Conservation (phyloP, 2,888 invertebrate genomes). For the Ochropacha duplaris region DNA sequence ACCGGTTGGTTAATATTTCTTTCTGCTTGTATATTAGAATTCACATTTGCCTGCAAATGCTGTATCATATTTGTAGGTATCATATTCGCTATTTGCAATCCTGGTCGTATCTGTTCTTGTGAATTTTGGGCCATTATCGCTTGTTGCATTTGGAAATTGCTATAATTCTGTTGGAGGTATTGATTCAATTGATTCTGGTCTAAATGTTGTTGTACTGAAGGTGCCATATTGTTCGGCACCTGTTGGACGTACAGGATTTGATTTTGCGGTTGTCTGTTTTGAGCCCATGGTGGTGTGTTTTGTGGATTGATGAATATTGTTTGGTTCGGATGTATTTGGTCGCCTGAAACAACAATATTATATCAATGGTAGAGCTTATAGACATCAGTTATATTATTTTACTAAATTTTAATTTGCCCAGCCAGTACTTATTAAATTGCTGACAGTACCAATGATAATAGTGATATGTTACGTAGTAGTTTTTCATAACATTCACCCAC, state of each 20-base stretch:
- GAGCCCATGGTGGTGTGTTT: conserved; percentile 74
- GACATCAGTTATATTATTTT: no score
- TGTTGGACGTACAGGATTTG: conserved; percentile 71
- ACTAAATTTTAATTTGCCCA: no score
- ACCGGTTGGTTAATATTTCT: conserved; percentile 22
- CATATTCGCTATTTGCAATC: conserved; percentile 41
- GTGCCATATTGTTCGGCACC: conserved; percentile 57
- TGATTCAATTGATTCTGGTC: conserved; percentile 65
- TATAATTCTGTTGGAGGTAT: conserved; percentile 63
- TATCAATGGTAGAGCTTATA: neutral
- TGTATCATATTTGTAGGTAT: conserved; percentile 39
- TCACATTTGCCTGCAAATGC: conserved; percentile 31
- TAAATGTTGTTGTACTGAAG: conserved; percentile 54
- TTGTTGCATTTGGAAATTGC: conserved; percentile 53
- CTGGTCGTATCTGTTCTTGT: conserved; percentile 38
- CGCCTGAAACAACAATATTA: conserved; percentile 50
- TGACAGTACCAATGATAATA: no score
- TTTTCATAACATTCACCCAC: no score
- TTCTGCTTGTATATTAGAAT: conserved; percentile 18
- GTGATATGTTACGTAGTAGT: no score
- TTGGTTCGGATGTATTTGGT: conserved; percentile 66
- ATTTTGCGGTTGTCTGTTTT: conserved; percentile 59
- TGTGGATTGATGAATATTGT: conserved; percentile 67
- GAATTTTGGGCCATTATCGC: conserved; percentile 51
- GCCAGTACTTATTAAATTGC: no score